These are phyloP conservation scores for Fistularia commersonii DNA, from an alignment of 2,797 vertebrate species.

Conservation along the genomic window DNA sequence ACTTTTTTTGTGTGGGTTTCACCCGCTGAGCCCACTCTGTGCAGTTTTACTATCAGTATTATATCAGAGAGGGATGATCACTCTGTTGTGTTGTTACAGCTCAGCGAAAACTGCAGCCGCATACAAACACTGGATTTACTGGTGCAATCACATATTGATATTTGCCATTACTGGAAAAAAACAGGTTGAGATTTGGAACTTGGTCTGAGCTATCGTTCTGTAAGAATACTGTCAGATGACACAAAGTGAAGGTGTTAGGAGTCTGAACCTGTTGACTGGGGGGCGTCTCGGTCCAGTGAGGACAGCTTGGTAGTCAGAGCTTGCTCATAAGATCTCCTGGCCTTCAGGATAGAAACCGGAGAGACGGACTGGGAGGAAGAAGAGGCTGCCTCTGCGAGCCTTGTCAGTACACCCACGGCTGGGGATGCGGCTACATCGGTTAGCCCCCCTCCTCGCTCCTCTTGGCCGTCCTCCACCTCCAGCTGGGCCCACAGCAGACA, in stretches of 20 bases:
- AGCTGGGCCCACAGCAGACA: slow-evolving; percentile 87
- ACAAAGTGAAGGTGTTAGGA: not conserved
- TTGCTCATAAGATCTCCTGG: slow-evolving; percentile 84
- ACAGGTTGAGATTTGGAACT: no score
- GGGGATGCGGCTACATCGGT: slow-evolving; percentile 54
- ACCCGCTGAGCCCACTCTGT: no score
- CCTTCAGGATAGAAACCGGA: slow-evolving; percentile 82
- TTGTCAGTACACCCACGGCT: slow-evolving; percentile 79
- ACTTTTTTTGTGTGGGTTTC: no score
- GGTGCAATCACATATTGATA: no score
- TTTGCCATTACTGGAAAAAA: no score
- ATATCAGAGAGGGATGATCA: no score
- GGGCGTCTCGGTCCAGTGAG: slow-evolving; percentile 15
- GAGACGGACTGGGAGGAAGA: slow-evolving; percentile 68
- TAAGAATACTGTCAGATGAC: no score
- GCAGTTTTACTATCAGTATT: no score
- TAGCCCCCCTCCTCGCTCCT: slow-evolving; percentile 15
- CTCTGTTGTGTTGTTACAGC: no score
- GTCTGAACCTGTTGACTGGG: slow-evolving; percentile 39
- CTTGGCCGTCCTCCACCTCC: slow-evolving; percentile 73
- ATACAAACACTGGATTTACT: no score
- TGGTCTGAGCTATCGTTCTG: no score
- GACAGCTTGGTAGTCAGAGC: slow-evolving; percentile 64
- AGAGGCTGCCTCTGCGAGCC: slow-evolving; percentile 74
- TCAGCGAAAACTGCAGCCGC: no score